Evolutionary conservation across 2,113 vertebrate genomes (phyloP), one percentile per base, ranked within the genome.

Genomic region (Pelecanus crispus): DNA sequence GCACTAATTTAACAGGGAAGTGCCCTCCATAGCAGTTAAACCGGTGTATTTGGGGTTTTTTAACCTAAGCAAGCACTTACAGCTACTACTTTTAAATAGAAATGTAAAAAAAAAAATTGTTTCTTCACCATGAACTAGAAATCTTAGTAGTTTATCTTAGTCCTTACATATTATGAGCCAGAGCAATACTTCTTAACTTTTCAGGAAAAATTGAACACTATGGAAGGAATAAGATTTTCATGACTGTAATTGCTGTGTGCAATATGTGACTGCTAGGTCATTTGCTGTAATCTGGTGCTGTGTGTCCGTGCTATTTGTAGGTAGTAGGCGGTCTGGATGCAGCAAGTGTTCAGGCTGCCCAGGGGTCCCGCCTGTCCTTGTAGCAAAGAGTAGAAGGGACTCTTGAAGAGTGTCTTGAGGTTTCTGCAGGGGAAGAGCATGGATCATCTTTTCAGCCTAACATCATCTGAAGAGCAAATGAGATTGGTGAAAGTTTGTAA

Each of bases 231-330:
- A 63, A 11, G 40, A 40, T 20, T 67, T 78, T 56, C 5, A 8
- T 58, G 11, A 9, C 17, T 78, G 50, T 73, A 84, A 32, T 40
- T n/a, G 28, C 38, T 79, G 15, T 81, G 55, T 1, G 0, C 45
- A 3, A 0, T 22, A 13, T 24, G 55, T 61, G 42, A 10, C 32
- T 66, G 36, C 29, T 22, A 5, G 28, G 36, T 56, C 0, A 0
- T 74, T 80, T 66, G 72, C 75, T 78, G 32, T 78, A 44, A 5
- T 45, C 42, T 74, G 40, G 17, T 86, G 20, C 24, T 31, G 26
- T 59, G 17, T 53, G 29, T 28, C 82, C 34, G 5, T 49, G 2
- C 28, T 50, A 34, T 42, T 49, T 45, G 55, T 49, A 40, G 38
- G 36, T 56, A 44, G 15, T 10, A 47, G 53, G 13, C 1, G 1